Evolutionary conservation across 2,888 invertebrate genomes (phyloP).

Genomic region (Cantharis lateralis): DNA sequence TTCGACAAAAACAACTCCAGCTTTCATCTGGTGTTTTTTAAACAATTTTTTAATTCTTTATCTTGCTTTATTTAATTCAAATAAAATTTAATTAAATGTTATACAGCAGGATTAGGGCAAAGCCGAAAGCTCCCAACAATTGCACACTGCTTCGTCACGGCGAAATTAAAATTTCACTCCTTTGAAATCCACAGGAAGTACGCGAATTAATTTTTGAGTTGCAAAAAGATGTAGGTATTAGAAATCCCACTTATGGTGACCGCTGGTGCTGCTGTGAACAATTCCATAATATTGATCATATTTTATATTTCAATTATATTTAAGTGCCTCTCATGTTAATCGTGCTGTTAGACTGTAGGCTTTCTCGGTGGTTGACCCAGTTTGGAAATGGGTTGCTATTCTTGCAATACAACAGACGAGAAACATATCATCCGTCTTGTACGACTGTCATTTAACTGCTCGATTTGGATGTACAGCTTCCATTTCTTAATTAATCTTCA

Average conservation of each 20-base stretch:
- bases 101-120: background rate
- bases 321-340: background rate
- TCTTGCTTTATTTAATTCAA: background rate
- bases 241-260: background rate
- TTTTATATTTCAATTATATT: background rate
- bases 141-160: background rate
- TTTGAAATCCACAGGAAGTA: too few species aligned
- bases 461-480: too few species aligned
- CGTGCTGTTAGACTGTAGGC: background rate
- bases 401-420: too few species aligned
- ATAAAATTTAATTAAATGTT: background rate
- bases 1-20: background rate
- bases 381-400: background rate
- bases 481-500: too few species aligned
- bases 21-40: background rate
- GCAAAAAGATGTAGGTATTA: background rate
- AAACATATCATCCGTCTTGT: too few species aligned
- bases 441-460: too few species aligned
- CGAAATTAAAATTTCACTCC: background rate
- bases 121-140: background rate
- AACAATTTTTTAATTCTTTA: background rate
- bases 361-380: background rate
- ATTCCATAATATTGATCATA: background rate
- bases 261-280: background rate
- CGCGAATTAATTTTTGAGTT: too few species aligned